Percentiles rank a stretch among this genome's conserved stretches.
Evolutionary conservation across 1,140 invertebrate species (phyloP).

Genomic region (Sesamia nonagrioides): DNA sequence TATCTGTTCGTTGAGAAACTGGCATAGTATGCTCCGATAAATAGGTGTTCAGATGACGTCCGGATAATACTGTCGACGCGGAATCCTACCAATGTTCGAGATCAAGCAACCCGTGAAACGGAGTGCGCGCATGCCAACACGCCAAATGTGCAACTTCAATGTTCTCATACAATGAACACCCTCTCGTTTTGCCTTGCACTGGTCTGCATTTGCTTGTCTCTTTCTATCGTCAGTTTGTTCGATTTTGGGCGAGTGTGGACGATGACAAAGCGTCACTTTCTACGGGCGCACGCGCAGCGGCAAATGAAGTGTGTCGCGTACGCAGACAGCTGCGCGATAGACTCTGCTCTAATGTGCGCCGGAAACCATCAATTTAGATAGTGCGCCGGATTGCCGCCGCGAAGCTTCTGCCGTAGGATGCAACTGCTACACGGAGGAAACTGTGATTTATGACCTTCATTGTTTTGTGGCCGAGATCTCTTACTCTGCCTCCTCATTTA

Average conservation of each 20-base stretch:
- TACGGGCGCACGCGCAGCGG: slow-evolving; percentile 76
- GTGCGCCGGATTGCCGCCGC: slow-evolving; percentile 82
- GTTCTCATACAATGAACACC: slow-evolving; percentile 49
- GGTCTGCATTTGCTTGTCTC: slow-evolving; percentile 53
- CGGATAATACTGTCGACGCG: slow-evolving; percentile 53
- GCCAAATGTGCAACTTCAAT: slow-evolving; percentile 64
- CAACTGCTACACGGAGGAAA: slow-evolving; percentile 81
- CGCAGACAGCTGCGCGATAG: slow-evolving; percentile 79
- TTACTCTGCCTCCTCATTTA: slow-evolving; percentile 68
- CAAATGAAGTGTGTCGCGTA: slow-evolving; percentile 85
- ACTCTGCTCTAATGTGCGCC: slow-evolving; percentile 79
- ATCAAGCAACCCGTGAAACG: slow-evolving; percentile 60
- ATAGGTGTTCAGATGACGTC: slow-evolving; percentile 42
- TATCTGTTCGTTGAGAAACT: slow-evolving; percentile 45
- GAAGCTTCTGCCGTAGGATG: slow-evolving; percentile 80
- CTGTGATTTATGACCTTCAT: slow-evolving; percentile 84
- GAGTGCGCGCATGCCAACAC: slow-evolving; percentile 55
- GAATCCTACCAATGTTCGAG: slow-evolving; percentile 57
- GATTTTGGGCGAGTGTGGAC: slow-evolving; percentile 74
- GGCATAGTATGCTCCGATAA: slow-evolving; percentile 35
- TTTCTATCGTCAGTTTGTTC: slow-evolving; percentile 65
- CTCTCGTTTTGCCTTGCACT: slow-evolving; percentile 53
- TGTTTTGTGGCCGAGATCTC: slow-evolving; percentile 77
- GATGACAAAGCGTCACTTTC: slow-evolving; percentile 82
- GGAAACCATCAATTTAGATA: slow-evolving; percentile 86